phyloP scores from a whole-genome alignment of 2,888 invertebrate genomes.

The Azorinus chamasolen region DNA sequence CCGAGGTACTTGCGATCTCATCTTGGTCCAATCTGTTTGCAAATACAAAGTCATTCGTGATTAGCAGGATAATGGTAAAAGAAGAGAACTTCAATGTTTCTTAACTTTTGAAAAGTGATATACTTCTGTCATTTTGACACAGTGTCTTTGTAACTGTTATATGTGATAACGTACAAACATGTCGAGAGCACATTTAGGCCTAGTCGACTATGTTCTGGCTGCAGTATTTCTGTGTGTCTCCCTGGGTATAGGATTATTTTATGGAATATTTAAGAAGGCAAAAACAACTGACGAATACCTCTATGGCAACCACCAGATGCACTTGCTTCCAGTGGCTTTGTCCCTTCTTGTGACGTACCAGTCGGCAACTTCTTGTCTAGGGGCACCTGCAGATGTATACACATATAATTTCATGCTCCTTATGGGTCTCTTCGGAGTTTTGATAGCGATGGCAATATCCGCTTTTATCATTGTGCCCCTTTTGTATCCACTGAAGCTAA shows the following conservation, averaged over 20 bases:
- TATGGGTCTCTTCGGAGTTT: conserved; percentile 35
- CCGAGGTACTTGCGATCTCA: no score
- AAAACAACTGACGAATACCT: conserved; percentile 59
- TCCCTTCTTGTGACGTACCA: conserved; percentile 72
- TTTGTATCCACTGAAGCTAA: conserved; percentile 67
- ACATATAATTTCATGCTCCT: conserved; percentile 59
- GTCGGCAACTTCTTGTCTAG: conserved; percentile 69
- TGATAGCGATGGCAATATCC: conserved; percentile 43
- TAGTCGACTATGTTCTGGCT: conserved; percentile 46
- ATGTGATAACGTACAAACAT: no score
- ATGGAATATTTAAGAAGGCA: conserved; percentile 39
- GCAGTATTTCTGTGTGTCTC: conserved; percentile 31
- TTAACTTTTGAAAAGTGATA: no score
- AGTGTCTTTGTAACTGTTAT: no score
- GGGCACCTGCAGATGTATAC: conserved; percentile 66
- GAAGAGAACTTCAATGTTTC: no score
- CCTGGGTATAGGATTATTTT: conserved; percentile 51
- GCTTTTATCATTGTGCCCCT: conserved; percentile 59
- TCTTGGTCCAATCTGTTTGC: no score
- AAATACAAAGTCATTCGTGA: no score
- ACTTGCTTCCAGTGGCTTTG: conserved; percentile 65
- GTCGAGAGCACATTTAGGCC: no score
- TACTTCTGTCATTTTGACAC: no score
- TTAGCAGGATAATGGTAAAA: no score
- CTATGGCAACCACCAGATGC: conserved; percentile 62